phyloP scores from a whole-genome alignment of 2,113 vertebrate species.

The Vireo altiloquus region DNA sequence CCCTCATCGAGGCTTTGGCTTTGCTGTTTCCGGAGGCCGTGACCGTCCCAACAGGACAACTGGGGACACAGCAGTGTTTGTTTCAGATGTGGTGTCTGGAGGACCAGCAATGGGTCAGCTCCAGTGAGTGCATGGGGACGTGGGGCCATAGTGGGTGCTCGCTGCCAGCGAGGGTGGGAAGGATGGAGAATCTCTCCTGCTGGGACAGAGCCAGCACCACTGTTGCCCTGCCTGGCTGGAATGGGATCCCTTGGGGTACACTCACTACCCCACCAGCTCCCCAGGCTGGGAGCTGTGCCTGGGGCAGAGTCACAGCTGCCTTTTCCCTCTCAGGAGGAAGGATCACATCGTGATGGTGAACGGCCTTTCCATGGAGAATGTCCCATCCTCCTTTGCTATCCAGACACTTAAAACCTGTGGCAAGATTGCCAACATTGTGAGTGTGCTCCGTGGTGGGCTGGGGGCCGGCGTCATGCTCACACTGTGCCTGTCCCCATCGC shows the following conservation, averaged over 20 bases:
- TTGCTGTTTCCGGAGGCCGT: constrained; percentile 87
- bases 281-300: accelerated
- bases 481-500: accelerated
- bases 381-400: constrained; percentile 83
- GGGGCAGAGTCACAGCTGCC: not conserved
- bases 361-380: constrained; percentile 87
- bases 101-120: constrained; percentile 88
- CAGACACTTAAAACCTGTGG: constrained; percentile 87
- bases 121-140: constrained; percentile 74
- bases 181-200: not conserved
- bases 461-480: accelerated
- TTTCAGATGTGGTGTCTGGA: constrained; percentile 86
- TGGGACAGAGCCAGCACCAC: not conserved
- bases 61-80: constrained; percentile 77
- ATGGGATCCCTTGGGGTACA: not conserved
- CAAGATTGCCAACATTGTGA: constrained; percentile 85
- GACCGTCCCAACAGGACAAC: constrained; percentile 75
- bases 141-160: accelerated
- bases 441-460: not conserved
- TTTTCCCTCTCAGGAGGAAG: constrained; percentile 72
- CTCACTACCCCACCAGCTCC: not conserved
- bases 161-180: accelerated
- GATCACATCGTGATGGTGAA: constrained; percentile 97
- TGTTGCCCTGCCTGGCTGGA: not conserved
- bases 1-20: constrained; percentile 87